A percentile compares a stretch with the other conserved stretches of the same genome.
Evolutionary conservation across 2,113 vertebrate genomes (phyloP).

Genomic region (Apodemus speciosus): DNA sequence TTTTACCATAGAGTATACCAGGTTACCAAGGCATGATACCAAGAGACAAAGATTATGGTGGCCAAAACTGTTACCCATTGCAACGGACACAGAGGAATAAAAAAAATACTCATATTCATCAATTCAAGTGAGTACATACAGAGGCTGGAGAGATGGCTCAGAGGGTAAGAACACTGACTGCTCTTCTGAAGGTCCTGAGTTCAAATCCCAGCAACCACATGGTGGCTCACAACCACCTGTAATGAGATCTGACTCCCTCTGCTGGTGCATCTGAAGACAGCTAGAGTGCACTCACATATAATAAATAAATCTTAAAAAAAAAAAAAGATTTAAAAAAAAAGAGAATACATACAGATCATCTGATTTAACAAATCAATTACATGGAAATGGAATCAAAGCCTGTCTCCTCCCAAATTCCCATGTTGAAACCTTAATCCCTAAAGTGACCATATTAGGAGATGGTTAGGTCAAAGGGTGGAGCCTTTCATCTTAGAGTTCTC

Average conservation of each 20-base stretch:
- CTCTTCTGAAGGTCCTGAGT: too few species aligned
- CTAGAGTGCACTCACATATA: too few species aligned
- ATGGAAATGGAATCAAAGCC: neutral
- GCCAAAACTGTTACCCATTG: neutral
- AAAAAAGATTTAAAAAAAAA: too few species aligned
- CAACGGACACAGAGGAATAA: neutral
- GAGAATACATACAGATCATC: neutral
- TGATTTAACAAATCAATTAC: slow-evolving; percentile 16
- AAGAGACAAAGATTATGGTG: neutral
- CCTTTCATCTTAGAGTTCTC: neutral
- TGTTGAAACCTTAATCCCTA: neutral
- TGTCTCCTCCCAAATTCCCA: neutral
- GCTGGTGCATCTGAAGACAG: too few species aligned
- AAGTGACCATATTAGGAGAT: neutral
- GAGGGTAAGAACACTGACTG: too few species aligned
- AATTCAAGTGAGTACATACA: neutral
- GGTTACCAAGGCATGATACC: neutral
- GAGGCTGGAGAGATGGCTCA: too few species aligned
- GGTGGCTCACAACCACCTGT: too few species aligned
- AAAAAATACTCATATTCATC: neutral
- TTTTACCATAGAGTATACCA: neutral
- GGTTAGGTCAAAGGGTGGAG: neutral
- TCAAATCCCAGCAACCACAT: too few species aligned
- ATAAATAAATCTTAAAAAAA: too few species aligned
- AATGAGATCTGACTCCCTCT: too few species aligned